Evolutionary conservation across 2,888 invertebrate species (phyloP).

Genomic region (Agrotis segetum): DNA sequence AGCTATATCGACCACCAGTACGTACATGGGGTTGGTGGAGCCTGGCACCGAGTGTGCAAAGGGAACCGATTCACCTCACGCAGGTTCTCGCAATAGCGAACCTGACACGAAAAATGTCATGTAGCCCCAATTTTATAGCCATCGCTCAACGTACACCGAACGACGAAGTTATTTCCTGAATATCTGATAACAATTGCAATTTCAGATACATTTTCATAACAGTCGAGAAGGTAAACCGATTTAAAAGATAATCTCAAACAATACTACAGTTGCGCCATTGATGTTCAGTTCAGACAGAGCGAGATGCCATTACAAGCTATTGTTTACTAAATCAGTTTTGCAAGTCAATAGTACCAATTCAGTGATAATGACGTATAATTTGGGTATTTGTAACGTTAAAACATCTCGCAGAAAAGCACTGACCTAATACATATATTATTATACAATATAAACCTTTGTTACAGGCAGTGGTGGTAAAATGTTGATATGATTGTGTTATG

Average conservation of each 20-base stretch:
- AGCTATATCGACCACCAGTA: slow-evolving; percentile 78
- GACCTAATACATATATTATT: background rate
- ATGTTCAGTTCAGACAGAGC: slow-evolving; percentile 82
- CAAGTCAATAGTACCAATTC: slow-evolving; percentile 72
- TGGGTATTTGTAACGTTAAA: slow-evolving; percentile 41
- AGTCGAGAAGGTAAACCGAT: slow-evolving; percentile 68
- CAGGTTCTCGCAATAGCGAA: slow-evolving; percentile 76
- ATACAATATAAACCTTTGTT: slow-evolving; percentile 13
- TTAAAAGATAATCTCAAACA: slow-evolving; percentile 80
- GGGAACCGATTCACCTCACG: slow-evolving; percentile 80
- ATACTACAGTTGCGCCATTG: slow-evolving; percentile 81
- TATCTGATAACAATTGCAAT: slow-evolving; percentile 23
- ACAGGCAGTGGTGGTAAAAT: slow-evolving; percentile 14
- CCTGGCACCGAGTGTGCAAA: slow-evolving; percentile 84
- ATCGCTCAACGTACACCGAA: slow-evolving; percentile 28
- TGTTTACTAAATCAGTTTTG: slow-evolving; percentile 84
- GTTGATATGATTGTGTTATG: slow-evolving; percentile 29
- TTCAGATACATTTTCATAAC: slow-evolving; percentile 61
- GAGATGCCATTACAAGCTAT: slow-evolving; percentile 84
- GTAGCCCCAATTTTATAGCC: slow-evolving; percentile 64
- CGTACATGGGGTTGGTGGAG: slow-evolving; percentile 80
- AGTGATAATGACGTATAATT: slow-evolving; percentile 73
- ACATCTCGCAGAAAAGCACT: slow-evolving; percentile 16
- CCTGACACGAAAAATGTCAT: slow-evolving; percentile 76
- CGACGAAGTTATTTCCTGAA: slow-evolving; percentile 11